phyloP scores from a whole-genome alignment of 2,797 vertebrate genomes.

The Premnoplex brunnescens region DNA sequence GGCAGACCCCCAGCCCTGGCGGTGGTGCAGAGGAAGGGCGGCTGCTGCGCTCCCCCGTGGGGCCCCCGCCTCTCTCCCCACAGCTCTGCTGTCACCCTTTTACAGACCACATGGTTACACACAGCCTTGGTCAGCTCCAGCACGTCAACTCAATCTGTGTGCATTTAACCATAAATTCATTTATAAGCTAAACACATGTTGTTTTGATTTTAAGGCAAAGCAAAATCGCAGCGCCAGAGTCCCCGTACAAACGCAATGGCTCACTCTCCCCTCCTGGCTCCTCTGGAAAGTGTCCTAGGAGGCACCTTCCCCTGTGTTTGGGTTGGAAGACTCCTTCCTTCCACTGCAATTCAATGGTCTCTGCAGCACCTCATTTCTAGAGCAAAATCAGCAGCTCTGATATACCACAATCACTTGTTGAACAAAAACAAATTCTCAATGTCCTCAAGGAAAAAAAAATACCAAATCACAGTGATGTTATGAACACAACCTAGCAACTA shows the following conservation, averaged over 20 bases:
- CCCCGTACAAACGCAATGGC: neutral
- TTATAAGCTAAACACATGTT: conserved; percentile 12
- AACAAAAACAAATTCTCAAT: neutral
- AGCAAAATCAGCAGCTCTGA: neutral
- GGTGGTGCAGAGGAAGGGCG: neutral
- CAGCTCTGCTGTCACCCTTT: conserved; percentile 49
- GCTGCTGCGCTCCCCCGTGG: neutral
- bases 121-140: neutral
- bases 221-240: neutral
- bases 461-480: neutral
- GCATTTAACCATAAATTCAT: neutral
- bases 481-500: neutral
- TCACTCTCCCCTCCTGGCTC: neutral
- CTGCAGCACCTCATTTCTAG: neutral
- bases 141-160: neutral
- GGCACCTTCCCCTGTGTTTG: neutral
- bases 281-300: neutral
- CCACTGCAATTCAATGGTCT: neutral
- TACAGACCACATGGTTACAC: neutral
- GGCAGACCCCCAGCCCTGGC: neutral
- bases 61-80: conserved; percentile 41
- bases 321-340: neutral
- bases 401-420: neutral
- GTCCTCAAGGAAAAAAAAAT: neutral
- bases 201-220: neutral